These are phyloP conservation scores for Aradophagus sp. DNA, from an alignment of 1,140 invertebrate genomes.

Conservation along the genomic window DNA sequence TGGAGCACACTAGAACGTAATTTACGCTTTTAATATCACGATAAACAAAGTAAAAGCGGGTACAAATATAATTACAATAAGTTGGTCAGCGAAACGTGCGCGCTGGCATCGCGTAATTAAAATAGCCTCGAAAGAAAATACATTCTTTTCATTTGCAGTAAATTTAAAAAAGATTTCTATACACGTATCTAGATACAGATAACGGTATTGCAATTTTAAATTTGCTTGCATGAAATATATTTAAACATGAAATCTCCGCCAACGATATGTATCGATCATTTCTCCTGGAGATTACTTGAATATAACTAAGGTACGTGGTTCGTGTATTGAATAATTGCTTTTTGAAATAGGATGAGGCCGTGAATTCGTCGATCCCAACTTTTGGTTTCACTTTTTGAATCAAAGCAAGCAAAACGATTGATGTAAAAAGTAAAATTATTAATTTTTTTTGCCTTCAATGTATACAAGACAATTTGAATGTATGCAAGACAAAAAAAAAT, in stretches of 20 bases:
- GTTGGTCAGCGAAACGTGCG: conserved; percentile 23
- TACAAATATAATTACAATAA: conserved; percentile 40
- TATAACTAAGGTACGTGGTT: conserved; percentile 38
- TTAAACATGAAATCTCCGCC: conserved; percentile 43
- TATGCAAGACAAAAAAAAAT: too few species aligned
- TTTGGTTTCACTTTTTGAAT: conserved; percentile 2
- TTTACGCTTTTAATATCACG: conserved; percentile 20
- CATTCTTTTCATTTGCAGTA: conserved; percentile 37
- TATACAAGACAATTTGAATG: neutral
- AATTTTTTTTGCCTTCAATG: too few species aligned
- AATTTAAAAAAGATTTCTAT: conserved; percentile 35
- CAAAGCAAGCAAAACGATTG: too few species aligned
- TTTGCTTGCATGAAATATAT: conserved; percentile 46
- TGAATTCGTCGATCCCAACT: conserved; percentile 5
- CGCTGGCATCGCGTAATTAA: conserved; percentile 26
- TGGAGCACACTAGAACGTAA: too few species aligned
- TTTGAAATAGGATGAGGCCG: conserved; percentile 31
- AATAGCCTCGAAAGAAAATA: conserved; percentile 12
- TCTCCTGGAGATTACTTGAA: conserved; percentile 31
- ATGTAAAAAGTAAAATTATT: too few species aligned
- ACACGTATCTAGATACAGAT: conserved; percentile 37
- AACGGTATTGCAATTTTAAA: conserved; percentile 45
- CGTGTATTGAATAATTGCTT: conserved; percentile 50
- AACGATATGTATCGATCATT: conserved; percentile 51
- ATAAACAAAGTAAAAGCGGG: conserved; percentile 31